Base-by-base conservation (phyloP, 2,888 invertebrate species). In the Sarcophaga variegata region DNA sequence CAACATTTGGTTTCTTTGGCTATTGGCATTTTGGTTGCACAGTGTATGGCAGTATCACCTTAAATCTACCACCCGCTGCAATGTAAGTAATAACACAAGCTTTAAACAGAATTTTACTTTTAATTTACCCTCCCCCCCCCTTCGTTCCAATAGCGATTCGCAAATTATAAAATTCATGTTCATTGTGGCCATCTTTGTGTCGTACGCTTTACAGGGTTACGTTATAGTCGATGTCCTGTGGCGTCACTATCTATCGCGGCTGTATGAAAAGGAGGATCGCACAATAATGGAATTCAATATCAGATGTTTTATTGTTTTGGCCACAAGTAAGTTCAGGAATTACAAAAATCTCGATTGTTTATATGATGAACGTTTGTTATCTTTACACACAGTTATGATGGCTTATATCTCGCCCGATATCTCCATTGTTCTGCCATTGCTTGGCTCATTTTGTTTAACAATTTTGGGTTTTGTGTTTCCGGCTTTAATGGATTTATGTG, bases 201-300 rank as follows among this genome's bases (percentile, higher is more conserved):
- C 98, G 0, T 99, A 98, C 94, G 96, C 97, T 62, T 95, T 99
- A 3, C 99, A 99, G 93, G 98, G 99, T 93, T 99, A 98, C 93
- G 98, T 99, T 2, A 98, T 98, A 0, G 96, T 99, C 95, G 97
- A 97, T 90, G 97, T 99, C 84, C 96, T 99, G 88, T 98, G 98
- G 97, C 88, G 90, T 62, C 92, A 91, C 2, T 93, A 93, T 81
- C 91, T 81, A 3, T 86, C 86, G 0, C 63, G 63, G 0, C 27
- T 90, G 62, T 81, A 75, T 4, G 78, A 81, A 5, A 81, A 86
- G 2, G 77, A 83, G 8, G 84, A 83, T 5, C 67, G 81, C 4
- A 49, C 6, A 4, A 60, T 84, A 0, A 64, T 90, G 59, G 97
- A 98, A 92, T 97, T 97, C 93, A 93, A 94, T 49, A 94, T 97